These are phyloP conservation scores for Gymnothorax javanicus DNA, from an alignment of 2,797 vertebrate genomes.

Conservation along the genomic window DNA sequence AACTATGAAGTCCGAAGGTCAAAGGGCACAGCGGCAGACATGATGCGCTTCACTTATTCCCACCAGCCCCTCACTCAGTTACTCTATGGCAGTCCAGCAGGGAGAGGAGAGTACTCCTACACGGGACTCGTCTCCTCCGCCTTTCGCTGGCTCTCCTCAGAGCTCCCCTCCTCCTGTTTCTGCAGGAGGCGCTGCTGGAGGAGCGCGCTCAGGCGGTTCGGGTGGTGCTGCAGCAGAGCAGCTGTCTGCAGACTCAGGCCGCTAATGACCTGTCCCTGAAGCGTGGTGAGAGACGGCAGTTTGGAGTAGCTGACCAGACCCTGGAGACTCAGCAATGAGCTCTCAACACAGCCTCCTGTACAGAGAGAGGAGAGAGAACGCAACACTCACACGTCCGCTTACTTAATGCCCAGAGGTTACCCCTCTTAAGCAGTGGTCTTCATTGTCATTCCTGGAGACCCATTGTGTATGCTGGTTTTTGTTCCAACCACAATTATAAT, in stretches of 20 bases:
- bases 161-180: constrained; percentile 46
- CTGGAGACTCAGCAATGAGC: constrained; percentile 81
- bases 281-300: constrained; percentile 71
- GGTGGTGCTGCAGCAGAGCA: constrained; percentile 76
- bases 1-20: constrained; percentile 4
- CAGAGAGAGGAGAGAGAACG: constrained; percentile 7
- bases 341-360: constrained; percentile 85
- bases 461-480: no score
- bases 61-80: neutral
- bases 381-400: no score
- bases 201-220: constrained; percentile 72
- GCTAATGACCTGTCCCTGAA: constrained; percentile 78
- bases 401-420: neutral
- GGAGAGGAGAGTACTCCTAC: constrained; percentile 38
- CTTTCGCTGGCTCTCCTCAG: constrained; percentile 36
- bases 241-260: constrained; percentile 74
- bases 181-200: constrained; percentile 80
- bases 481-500: no score
- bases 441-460: no score
- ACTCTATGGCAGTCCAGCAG: neutral
- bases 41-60: neutral
- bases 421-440: neutral
- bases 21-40: constrained; percentile 12
- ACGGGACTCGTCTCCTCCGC: constrained; percentile 43
- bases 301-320: constrained; percentile 81